phyloP scores from a whole-genome alignment of 2,797 vertebrate genomes.

The Chanos chanos region DNA sequence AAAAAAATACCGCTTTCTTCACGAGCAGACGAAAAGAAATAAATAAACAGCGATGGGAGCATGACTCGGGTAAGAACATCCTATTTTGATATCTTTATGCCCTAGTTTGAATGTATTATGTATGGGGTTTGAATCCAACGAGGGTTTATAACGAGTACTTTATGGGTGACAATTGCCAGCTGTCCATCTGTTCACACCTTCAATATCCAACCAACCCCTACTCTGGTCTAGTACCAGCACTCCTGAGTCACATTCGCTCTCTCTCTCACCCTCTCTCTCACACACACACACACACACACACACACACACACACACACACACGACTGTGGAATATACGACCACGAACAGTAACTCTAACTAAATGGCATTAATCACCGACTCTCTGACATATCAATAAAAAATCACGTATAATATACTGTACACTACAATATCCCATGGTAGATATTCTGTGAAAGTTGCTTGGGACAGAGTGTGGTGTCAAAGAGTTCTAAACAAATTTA shows the following conservation, averaged over 20 bases:
- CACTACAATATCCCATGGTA: too few relatives aligned
- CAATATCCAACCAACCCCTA: slow-evolving; percentile 2
- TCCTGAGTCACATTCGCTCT: background rate
- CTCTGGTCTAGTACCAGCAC: background rate
- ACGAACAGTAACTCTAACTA: too few relatives aligned
- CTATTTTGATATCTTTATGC: slow-evolving; percentile 16
- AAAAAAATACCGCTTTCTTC: too few relatives aligned
- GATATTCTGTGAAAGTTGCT: too few relatives aligned
- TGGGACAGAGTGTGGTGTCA: too few relatives aligned
- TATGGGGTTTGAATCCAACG: slow-evolving; percentile 12
- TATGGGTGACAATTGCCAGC: slow-evolving; percentile 18
- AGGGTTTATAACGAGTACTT: slow-evolving; percentile 27
- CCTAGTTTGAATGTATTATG: slow-evolving; percentile 34
- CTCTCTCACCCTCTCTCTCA: too few relatives aligned
- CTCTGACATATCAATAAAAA: too few relatives aligned
- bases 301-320: background rate
- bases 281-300: background rate
- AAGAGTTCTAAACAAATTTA: too few relatives aligned
- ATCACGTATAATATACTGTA: too few relatives aligned
- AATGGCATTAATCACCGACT: too few relatives aligned
- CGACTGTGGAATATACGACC: too few relatives aligned
- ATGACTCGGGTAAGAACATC: slow-evolving; percentile 18
- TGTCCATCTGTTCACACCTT: slow-evolving; percentile 7
- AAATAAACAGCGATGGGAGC: slow-evolving; percentile 8
- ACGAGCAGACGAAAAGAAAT: slow-evolving; percentile 11